Conservation (phyloP, 2,888 invertebrate genomes). For the Diarsia brunnea region DNA sequence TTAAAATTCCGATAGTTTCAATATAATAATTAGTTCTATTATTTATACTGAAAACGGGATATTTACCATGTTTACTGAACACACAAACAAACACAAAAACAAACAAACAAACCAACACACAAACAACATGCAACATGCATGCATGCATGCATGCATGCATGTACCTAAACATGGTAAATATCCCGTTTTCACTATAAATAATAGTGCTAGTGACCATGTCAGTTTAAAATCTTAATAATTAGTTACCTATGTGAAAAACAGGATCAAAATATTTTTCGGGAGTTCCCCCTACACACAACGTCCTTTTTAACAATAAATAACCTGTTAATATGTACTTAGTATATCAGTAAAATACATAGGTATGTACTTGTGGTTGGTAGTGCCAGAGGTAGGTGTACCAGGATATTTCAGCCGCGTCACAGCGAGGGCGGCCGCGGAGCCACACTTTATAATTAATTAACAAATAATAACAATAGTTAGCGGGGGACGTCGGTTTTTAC, state of each 20-base stretch:
- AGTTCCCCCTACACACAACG: not conserved
- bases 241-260: no score
- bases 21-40: not conserved
- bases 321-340: not conserved
- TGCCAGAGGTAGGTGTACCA: conserved; percentile 4
- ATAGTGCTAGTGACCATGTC: no score
- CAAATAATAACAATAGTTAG: conserved; percentile 74
- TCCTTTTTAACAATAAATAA: not conserved
- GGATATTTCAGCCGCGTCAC: conserved; percentile 59
- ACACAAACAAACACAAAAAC: no score
- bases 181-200: no score
- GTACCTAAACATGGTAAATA: no score
- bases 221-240: no score
- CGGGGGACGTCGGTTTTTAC: conserved; percentile 71
- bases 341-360: not conserved
- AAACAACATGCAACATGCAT: no score
- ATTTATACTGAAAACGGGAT: no score
- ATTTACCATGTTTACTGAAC: no score
- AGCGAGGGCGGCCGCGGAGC: conserved; percentile 48
- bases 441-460: conserved; percentile 75
- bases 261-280: conserved; percentile 10
- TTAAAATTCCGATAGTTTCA: not conserved
- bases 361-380: not conserved
- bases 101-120: no score
- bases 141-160: no score